Conservation (phyloP, 1,140 invertebrate genomes). For the Probaryconus sp. region DNA sequence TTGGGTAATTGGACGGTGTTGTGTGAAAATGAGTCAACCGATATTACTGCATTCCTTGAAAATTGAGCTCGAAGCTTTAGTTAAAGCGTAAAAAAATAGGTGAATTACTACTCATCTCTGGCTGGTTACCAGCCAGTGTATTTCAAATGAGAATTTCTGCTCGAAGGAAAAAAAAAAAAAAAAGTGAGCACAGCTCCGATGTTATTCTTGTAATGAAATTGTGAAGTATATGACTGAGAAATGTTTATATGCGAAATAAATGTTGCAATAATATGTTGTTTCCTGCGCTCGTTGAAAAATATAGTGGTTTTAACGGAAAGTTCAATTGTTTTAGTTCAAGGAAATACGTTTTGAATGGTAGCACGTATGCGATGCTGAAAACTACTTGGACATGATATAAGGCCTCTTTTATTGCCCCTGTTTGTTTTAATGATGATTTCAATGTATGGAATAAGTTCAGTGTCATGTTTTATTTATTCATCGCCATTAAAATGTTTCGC, state of each 20-base stretch:
- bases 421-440: constrained; percentile 30
- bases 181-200: not conserved
- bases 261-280: constrained; percentile 35
- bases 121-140: not conserved
- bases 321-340: constrained; percentile 27
- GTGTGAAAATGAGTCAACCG: constrained; percentile 50
- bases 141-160: not conserved
- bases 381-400: constrained; percentile 3
- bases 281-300: constrained; percentile 18
- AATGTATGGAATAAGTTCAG: constrained; percentile 28
- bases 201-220: constrained; percentile 18
- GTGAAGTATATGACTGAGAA: constrained; percentile 14
- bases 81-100: constrained; percentile 23
- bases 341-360: constrained; percentile 17
- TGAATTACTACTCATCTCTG: constrained; percentile 17
- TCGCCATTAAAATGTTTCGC: not conserved
- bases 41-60: constrained; percentile 47
- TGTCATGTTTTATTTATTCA: constrained; percentile 18
- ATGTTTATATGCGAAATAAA: constrained; percentile 27
- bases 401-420: constrained; percentile 21
- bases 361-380: not conserved
- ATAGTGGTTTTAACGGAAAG: not conserved
- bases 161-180: constrained; percentile 7
- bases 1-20: constrained; percentile 49
- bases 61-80: constrained; percentile 21